Percentiles rank a stretch among this genome's conserved stretches.
These are phyloP conservation scores for Ecdyonurus torrentis DNA, from an alignment of 2,888 invertebrate species.

Conservation along the genomic window DNA sequence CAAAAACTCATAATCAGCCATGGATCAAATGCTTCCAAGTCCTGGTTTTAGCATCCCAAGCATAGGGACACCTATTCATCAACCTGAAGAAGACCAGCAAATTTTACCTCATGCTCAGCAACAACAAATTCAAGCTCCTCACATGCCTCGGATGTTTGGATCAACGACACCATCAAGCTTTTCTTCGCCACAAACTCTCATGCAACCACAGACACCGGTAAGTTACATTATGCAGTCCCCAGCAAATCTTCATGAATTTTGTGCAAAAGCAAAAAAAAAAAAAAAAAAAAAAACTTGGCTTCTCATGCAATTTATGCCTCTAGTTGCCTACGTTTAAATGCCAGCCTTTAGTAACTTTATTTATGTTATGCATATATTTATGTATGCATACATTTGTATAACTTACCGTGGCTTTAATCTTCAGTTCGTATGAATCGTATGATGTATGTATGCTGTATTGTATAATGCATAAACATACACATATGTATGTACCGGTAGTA, in stretches of 20 bases:
- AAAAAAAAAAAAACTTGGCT: too few species aligned
- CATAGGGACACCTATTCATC: constrained; percentile 77
- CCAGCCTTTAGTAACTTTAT: not conserved
- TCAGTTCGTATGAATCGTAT: too few species aligned
- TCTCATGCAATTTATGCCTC: too few species aligned
- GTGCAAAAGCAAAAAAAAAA: too few species aligned
- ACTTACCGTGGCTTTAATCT: too few species aligned
- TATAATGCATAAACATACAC: too few species aligned
- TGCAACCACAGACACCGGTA: constrained; percentile 84
- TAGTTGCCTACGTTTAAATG: not conserved
- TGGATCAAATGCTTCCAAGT: constrained; percentile 85
- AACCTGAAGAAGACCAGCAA: constrained; percentile 80
- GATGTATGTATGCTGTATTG: not conserved
- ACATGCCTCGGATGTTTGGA: constrained; percentile 50
- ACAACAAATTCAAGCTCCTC: constrained; percentile 30
- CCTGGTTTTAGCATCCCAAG: constrained; percentile 80
- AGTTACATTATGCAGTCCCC: too few species aligned
- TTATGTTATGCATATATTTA: not conserved
- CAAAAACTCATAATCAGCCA: too few species aligned
- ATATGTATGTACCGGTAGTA: too few species aligned
- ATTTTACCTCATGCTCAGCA: constrained; percentile 70
- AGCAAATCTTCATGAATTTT: too few species aligned
- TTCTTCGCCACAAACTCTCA: constrained; percentile 64
- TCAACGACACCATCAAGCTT: constrained; percentile 33
- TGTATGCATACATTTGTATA: not conserved